Evolutionary conservation across 2,797 vertebrate species (phyloP).

Genomic region (Oceanodroma leucorhoa): DNA sequence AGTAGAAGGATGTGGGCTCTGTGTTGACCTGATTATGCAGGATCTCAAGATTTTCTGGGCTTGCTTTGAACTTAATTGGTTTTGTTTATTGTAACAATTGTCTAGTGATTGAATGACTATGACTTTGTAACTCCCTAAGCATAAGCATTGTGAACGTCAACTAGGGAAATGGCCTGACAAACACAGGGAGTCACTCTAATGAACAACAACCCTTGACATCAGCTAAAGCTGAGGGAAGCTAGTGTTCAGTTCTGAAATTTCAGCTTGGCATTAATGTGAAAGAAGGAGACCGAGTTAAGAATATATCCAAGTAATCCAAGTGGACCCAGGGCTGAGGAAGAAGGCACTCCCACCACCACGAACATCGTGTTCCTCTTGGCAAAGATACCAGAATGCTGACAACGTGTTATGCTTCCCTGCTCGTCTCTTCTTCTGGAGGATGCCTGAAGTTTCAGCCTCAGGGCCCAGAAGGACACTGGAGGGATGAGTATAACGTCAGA

Average conservation of each 20-base stretch:
- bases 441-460: not conserved
- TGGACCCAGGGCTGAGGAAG: not conserved
- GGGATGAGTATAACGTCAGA: not conserved
- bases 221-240: not conserved
- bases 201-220: not conserved
- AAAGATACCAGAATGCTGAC: not conserved
- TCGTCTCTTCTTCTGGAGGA: not conserved
- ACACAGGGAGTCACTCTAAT: not conserved
- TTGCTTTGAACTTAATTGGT: not conserved
- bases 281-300: not conserved
- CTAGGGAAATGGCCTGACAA: not conserved
- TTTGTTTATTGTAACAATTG: not conserved
- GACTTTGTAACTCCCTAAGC: not conserved
- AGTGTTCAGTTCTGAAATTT: not conserved
- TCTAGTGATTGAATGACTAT: not conserved
- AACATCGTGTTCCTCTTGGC: not conserved
- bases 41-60: not conserved
- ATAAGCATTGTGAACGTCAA: not conserved
- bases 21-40: not conserved
- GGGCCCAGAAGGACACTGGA: not conserved
- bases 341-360: not conserved
- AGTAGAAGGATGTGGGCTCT: not conserved
- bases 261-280: not conserved
- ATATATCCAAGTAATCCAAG: not conserved
- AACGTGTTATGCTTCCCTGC: not conserved